Conservation (phyloP, 2,888 invertebrate genomes). For the Ophion costatus region DNA sequence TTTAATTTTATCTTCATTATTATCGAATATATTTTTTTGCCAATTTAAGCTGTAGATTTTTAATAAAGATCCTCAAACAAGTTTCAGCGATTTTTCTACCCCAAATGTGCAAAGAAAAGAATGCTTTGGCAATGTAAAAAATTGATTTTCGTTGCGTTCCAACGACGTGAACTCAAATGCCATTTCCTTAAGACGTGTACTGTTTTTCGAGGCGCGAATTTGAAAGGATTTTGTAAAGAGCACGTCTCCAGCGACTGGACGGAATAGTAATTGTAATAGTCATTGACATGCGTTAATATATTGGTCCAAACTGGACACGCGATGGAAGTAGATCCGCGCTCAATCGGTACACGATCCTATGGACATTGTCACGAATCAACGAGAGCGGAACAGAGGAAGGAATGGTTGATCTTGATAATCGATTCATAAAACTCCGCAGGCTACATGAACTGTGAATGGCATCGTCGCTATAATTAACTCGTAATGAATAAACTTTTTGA, state of each 20-base stretch:
- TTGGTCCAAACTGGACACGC: background rate
- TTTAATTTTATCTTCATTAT: no score
- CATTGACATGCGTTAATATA: background rate
- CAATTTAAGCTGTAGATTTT: no score
- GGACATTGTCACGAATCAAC: no score
- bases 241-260: background rate
- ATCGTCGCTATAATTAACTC: background rate
- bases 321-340: no score
- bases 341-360: no score
- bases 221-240: background rate
- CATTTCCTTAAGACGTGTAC: background rate
- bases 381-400: background rate
- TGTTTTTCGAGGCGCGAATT: background rate
- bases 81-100: no score
- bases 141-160: no score
- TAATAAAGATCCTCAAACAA: no score
- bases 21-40: no score
- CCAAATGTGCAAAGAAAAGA: no score
- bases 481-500: constrained; percentile 25
- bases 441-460: background rate
- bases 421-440: background rate
- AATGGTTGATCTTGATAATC: background rate
- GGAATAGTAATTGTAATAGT: background rate
- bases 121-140: no score
- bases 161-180: no score